A percentile compares a stretch with the other conserved stretches of the same genome.
Conservation (phyloP, 2,113 vertebrate genomes). For the Nansenia antarctica region DNA sequence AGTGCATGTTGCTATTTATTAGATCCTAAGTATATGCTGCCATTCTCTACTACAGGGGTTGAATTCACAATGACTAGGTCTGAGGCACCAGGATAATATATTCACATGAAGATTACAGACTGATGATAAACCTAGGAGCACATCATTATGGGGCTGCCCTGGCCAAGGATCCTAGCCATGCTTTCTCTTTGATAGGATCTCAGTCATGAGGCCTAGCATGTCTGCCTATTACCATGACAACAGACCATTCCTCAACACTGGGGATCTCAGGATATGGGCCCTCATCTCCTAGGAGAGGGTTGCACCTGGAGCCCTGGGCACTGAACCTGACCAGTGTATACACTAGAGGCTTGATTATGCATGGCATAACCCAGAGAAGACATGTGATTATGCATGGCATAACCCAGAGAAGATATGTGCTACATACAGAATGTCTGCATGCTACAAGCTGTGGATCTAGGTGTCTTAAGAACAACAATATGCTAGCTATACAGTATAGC, state of each 20-base stretch:
- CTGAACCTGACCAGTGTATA: background rate
- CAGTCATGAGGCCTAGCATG: no score
- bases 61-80: conserved; percentile 28
- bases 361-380: background rate
- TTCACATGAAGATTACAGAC: conserved; percentile 50
- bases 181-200: no score
- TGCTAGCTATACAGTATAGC: no score
- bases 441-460: no score
- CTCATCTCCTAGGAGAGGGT: conserved; percentile 12
- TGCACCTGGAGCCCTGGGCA: background rate
- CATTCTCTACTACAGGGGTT: conserved; percentile 30
- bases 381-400: no score
- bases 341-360: background rate
- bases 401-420: no score
- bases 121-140: conserved; percentile 42
- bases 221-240: no score
- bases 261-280: background rate
- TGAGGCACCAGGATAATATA: conserved; percentile 36
- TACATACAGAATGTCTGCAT: no score
- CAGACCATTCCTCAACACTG: no score
- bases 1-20: conserved; percentile 21
- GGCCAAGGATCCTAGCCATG: no score
- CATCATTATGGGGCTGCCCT: conserved; percentile 42
- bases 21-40: conserved; percentile 37
- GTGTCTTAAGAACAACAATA: background rate